Evolutionary conservation across 1,140 invertebrate genomes (phyloP).

Genomic region (Heliconius hewitsoni): DNA sequence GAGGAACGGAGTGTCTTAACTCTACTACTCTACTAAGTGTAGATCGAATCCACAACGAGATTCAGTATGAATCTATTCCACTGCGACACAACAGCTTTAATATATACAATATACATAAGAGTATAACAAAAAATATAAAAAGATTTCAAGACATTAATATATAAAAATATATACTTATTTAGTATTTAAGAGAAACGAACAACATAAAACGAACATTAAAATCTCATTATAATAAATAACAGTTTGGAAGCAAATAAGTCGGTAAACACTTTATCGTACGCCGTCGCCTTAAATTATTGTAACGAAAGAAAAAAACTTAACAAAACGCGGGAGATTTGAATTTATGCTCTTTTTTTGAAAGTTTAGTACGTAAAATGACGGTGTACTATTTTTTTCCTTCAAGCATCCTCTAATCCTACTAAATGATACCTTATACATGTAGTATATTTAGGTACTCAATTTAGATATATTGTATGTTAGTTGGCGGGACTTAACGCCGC

Average conservation of each 20-base stretch:
- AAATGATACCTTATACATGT: too few species aligned
- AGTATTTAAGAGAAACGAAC: background rate
- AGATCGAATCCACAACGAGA: too few species aligned
- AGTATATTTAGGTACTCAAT: too few species aligned
- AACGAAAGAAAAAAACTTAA: conserved; percentile 47
- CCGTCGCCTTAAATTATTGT: conserved; percentile 56
- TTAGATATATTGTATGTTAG: too few species aligned
- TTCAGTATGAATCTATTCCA: too few species aligned
- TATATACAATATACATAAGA: too few species aligned
- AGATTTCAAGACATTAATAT: background rate
- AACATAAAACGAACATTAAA: conserved; percentile 11
- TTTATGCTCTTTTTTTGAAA: conserved; percentile 56
- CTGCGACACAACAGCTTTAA: too few species aligned
- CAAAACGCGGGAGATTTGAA: conserved; percentile 49
- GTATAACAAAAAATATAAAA: too few species aligned
- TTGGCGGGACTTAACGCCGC: too few species aligned
- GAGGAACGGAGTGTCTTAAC: too few species aligned
- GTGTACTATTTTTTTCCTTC: conserved; percentile 1
- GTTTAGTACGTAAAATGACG: conserved; percentile 42
- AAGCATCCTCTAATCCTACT: too few species aligned
- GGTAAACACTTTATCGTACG: conserved; percentile 67
- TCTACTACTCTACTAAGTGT: too few species aligned
- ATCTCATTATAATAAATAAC: conserved; percentile 42
- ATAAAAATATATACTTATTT: conserved; percentile 7
- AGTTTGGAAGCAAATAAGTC: conserved; percentile 55